phyloP scores from a whole-genome alignment of 1,140 invertebrate species.

The Drosophila tristis region DNA sequence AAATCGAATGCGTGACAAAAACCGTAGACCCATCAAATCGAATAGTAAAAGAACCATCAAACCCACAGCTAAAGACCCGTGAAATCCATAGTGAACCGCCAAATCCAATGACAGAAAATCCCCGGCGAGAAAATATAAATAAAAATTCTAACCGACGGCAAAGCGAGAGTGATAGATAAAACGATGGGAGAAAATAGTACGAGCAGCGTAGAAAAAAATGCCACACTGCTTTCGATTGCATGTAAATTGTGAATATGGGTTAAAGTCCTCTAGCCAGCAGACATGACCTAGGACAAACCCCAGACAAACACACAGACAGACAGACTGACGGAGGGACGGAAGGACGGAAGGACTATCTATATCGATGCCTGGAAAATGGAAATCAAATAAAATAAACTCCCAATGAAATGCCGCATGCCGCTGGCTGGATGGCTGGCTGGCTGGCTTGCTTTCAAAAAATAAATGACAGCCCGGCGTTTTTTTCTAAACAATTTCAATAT shows the following conservation, averaged over 20 bases:
- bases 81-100: slow-evolving; percentile 1
- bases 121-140: slow-evolving; percentile 50
- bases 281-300: slow-evolving; percentile 68
- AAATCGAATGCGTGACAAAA: slow-evolving; percentile 56
- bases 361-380: slow-evolving; percentile 35
- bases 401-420: slow-evolving; percentile 4
- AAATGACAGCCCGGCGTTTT: slow-evolving; percentile 52
- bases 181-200: slow-evolving; percentile 11
- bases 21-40: slow-evolving; percentile 13
- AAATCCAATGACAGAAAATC: slow-evolving; percentile 15
- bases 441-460: slow-evolving; percentile 51
- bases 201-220: slow-evolving; percentile 33
- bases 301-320: slow-evolving; percentile 13
- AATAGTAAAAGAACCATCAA: not conserved
- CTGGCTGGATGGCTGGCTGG: slow-evolving; percentile 33
- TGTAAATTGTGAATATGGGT: slow-evolving; percentile 68
- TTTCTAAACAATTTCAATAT: slow-evolving; percentile 71
- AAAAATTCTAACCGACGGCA: slow-evolving; percentile 56
- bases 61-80: too few relatives aligned
- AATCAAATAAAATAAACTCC: slow-evolving; percentile 55
- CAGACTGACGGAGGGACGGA: not conserved
- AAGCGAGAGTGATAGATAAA: slow-evolving; percentile 54
- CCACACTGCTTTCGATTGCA: slow-evolving; percentile 61
- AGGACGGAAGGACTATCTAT: slow-evolving; percentile 3
- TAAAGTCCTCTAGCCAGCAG: slow-evolving; percentile 57